These are phyloP conservation scores for Astyanax mexicanus DNA, from an alignment of 2,797 vertebrate genomes.

Conservation along the genomic window DNA sequence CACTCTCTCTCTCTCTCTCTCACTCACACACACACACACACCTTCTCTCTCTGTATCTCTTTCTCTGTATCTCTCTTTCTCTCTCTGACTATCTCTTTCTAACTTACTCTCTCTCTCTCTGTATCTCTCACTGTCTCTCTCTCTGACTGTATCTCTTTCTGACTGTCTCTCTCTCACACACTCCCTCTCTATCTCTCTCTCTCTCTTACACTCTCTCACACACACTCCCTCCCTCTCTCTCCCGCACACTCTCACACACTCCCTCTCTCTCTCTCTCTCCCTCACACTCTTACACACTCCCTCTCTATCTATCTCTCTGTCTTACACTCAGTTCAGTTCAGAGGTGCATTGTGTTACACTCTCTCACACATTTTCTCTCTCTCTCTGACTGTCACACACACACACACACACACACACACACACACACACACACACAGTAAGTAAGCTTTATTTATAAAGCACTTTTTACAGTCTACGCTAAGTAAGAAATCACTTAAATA, in stretches of 20 bases:
- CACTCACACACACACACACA: neutral
- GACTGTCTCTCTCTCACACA: too few species aligned
- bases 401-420: too few species aligned
- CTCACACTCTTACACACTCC: neutral
- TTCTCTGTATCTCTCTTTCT: slow-evolving; percentile 1
- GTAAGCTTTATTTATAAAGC: too few species aligned
- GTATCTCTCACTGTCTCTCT: too few species aligned
- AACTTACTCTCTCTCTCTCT: neutral
- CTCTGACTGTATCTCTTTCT: neutral
- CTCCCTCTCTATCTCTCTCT: too few species aligned
- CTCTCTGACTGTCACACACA: neutral
- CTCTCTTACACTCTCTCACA: too few species aligned
- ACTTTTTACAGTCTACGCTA: too few species aligned
- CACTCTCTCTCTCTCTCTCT: neutral
- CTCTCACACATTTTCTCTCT: neutral
- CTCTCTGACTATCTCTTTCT: neutral
- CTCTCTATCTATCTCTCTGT: too few species aligned
- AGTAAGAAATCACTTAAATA: too few species aligned
- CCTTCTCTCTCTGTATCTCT: neutral
- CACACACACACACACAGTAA: too few species aligned
- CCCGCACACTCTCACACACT: neutral
- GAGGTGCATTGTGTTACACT: too few species aligned
- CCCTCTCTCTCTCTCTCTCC: neutral
- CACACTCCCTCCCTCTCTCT: neutral
- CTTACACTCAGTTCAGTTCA: too few species aligned